Conservation (phyloP, 2,797 vertebrate species). For the Danio tinwini region DNA sequence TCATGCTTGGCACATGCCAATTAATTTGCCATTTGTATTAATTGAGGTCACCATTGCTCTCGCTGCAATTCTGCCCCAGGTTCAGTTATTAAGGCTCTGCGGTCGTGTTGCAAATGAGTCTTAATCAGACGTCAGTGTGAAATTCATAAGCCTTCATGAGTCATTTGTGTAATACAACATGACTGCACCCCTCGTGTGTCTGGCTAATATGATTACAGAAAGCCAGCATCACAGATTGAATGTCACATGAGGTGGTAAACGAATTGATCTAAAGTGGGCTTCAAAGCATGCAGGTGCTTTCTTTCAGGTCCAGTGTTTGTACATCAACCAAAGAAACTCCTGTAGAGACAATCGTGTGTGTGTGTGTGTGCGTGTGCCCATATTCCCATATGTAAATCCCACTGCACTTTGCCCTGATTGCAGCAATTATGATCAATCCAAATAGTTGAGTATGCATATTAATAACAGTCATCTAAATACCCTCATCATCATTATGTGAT, state of each 20-base stretch:
- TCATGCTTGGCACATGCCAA: not conserved
- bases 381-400: constrained; percentile 12
- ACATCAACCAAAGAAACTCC: constrained; percentile 4
- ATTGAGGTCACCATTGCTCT: constrained; percentile 8
- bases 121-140: constrained; percentile 27
- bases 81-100: constrained; percentile 24
- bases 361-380: not conserved
- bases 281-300: not conserved
- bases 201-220: constrained; percentile 52
- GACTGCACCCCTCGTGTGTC: constrained; percentile 24
- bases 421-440: constrained; percentile 54
- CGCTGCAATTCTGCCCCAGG: not conserved
- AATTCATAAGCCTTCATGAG: constrained; percentile 21
- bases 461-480: constrained; percentile 45
- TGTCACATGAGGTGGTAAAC: constrained; percentile 29
- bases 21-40: constrained; percentile 13
- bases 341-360: constrained; percentile 33
- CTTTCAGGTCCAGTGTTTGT: constrained; percentile 2
- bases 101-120: constrained; percentile 18
- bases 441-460: constrained; percentile 48
- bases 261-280: constrained; percentile 22
- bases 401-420: constrained; percentile 45
- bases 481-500: constrained; percentile 49
- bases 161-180: constrained; percentile 44
- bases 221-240: not conserved